Conservation (phyloP, 2,888 invertebrate genomes). For the Mimachlamys varia region DNA sequence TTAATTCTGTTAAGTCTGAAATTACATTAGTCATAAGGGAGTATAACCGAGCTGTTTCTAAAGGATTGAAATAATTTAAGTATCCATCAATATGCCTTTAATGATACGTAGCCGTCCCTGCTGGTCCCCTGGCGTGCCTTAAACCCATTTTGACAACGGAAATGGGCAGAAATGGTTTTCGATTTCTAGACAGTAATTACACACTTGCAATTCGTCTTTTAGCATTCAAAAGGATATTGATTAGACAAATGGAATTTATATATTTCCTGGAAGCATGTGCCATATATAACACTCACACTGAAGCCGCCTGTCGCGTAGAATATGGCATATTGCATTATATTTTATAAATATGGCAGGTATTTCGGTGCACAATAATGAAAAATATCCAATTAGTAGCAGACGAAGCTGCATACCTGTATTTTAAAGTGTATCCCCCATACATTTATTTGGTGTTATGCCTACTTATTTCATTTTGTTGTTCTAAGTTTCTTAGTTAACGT, state of each 20-base stretch:
- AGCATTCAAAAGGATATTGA: not conserved
- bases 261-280: not conserved
- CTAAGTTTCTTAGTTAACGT: too few species aligned
- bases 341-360: too few species aligned
- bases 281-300: not conserved
- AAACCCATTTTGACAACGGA: constrained; percentile 13
- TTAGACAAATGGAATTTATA: constrained; percentile 4
- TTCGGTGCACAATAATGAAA: too few species aligned
- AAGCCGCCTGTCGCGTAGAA: not conserved
- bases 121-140: not conserved
- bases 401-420: too few species aligned
- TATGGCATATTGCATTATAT: not conserved
- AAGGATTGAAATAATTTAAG: constrained; percentile 17
- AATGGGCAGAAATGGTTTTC: not conserved
- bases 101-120: not conserved
- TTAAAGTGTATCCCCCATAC: too few species aligned
- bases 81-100: not conserved
- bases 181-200: constrained; percentile 12
- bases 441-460: too few species aligned
- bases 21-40: not conserved
- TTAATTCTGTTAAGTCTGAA: constrained; percentile 7
- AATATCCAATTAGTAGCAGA: too few species aligned
- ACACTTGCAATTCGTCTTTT: constrained; percentile 14
- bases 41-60: not conserved
- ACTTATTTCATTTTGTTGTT: too few species aligned